Conservation (phyloP, 2,797 vertebrate species). For the Cossypha niveicapilla region DNA sequence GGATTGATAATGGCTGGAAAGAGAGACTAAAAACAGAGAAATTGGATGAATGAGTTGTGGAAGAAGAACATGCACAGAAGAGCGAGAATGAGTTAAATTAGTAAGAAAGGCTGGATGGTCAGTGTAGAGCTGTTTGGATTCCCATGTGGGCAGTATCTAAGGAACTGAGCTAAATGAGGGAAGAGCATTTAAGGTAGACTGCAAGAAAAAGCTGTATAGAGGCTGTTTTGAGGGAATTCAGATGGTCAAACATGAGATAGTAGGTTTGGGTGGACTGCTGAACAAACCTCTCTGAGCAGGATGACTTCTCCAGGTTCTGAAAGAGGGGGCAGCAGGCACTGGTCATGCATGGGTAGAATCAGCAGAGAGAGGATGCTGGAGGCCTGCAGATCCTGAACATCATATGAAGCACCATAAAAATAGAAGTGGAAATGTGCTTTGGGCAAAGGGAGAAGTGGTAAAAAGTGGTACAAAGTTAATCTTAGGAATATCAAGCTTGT, state of each 20-base stretch:
- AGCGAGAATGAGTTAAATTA: not conserved
- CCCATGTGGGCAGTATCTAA: not conserved
- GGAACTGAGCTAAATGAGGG: not conserved
- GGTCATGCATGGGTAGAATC: not conserved
- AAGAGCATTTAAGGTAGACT: fast-evolving
- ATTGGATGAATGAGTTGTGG: not conserved
- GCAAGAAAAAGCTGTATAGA: not conserved
- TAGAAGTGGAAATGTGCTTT: not conserved
- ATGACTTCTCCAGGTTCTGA: not conserved
- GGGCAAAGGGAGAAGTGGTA: not conserved
- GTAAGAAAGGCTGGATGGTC: not conserved
- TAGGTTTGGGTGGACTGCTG: not conserved
- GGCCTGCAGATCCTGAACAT: not conserved
- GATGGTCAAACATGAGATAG: not conserved
- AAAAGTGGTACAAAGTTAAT: not conserved
- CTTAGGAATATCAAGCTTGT: not conserved
- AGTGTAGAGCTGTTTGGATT: not conserved
- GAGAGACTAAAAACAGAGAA: not conserved
- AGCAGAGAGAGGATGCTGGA: not conserved
- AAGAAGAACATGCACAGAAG: not conserved
- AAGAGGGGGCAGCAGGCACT: not conserved
- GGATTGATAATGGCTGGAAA: not conserved
- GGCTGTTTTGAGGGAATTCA: not conserved
- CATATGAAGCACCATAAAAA: not conserved
- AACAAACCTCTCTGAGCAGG: not conserved